Evolutionary conservation across 2,797 vertebrate genomes (phyloP), one percentile per base, ranked within the genome.

Genomic region (Cichlasoma orientale): DNA sequence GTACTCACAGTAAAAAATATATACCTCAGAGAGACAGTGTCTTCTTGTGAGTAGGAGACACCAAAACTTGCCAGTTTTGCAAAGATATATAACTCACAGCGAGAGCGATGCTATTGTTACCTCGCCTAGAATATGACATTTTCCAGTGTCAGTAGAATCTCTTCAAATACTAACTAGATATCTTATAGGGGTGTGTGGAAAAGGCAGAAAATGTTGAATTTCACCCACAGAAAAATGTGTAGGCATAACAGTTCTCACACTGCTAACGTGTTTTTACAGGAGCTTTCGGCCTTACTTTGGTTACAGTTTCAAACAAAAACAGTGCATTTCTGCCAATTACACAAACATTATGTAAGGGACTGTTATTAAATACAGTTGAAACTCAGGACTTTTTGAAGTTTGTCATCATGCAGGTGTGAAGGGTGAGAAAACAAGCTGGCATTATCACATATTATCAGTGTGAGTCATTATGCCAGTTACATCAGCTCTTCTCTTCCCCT

Each of bases 251-350:
- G 3, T 63, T 63, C 14, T 66, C 41, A 47, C 12, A 47, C 2
- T 50, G n/a, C 23, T 29, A 47, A 66, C 3, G 1, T 52, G 29
- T 54, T 82, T 73, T 80, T 77, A 54, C 59, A 66, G 25, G 80
- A 72, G 78, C 27, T 38, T 79, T 81, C 78, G 79, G 80, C 73
- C 77, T 86, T 38, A 41, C 70, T 56, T 4, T 1, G 47, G 36
- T 80, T 61, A 54, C 9, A 44, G 76, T 82, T 88, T 74, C 74
- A 83, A 72, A 82, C 61, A 55, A 72, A 83, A 83, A 79, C 44
- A 21, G n/a, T 1, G 69, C 54, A 61, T 66, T 66, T 47, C 41
- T 66, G 57, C 23, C 53, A 68, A 75, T 83, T 70, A 79, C 69
- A 33, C 10, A 55, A 77, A 59, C 16, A 3, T 23, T 74, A 56